Conservation (phyloP, 2,888 invertebrate genomes). For the Helicoverpa assulta region DNA sequence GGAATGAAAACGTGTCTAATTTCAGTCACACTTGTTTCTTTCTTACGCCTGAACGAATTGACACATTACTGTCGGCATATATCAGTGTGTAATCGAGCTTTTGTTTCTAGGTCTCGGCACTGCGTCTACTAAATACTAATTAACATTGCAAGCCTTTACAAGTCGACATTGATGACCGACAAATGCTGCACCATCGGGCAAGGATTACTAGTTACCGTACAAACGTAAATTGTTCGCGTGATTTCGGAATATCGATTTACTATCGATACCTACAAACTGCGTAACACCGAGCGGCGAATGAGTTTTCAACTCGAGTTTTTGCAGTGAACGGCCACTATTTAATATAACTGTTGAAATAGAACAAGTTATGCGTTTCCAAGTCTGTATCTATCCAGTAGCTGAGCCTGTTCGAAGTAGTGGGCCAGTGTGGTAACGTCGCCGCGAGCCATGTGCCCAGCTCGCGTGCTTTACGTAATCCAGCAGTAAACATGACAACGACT, state of each 20-base stretch:
- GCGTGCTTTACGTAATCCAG: slow-evolving; percentile 82
- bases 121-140: slow-evolving; percentile 19
- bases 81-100: slow-evolving; percentile 23
- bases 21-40: slow-evolving; percentile 27
- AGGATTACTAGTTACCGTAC: slow-evolving; percentile 32
- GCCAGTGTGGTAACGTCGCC: slow-evolving; percentile 74
- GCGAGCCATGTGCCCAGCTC: slow-evolving; percentile 72
- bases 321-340: slow-evolving; percentile 72
- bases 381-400: slow-evolving; percentile 68
- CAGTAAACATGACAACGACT: slow-evolving; percentile 79
- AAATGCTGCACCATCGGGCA: slow-evolving; percentile 20
- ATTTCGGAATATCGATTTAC: slow-evolving; percentile 38
- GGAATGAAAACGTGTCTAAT: slow-evolving; percentile 50
- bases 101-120: slow-evolving; percentile 23
- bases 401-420: slow-evolving; percentile 72
- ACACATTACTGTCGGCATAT: slow-evolving; percentile 7
- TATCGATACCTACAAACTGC: slow-evolving; percentile 42
- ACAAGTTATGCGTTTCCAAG: slow-evolving; percentile 74
- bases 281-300: slow-evolving; percentile 64
- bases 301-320: slow-evolving; percentile 73
- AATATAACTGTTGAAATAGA: slow-evolving; percentile 73
- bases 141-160: slow-evolving; percentile 16
- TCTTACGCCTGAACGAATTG: slow-evolving; percentile 9
- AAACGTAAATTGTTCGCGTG: slow-evolving; percentile 22
- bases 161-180: slow-evolving; percentile 21